Base-by-base conservation (phyloP, 2,888 invertebrate species). In the Agonopterix heracliana region DNA sequence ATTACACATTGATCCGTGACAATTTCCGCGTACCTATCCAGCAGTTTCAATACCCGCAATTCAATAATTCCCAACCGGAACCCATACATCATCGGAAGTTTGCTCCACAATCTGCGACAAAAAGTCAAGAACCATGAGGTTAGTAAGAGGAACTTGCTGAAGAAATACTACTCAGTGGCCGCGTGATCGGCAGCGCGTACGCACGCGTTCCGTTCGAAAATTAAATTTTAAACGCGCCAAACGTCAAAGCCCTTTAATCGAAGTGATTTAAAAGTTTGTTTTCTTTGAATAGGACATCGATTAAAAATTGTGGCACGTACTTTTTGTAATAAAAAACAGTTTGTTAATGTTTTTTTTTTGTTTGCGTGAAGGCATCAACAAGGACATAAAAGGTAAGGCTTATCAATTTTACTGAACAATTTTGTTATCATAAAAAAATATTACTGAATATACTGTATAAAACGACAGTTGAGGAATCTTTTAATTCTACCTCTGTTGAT, bases 41-140 rank as follows among this genome's bases (percentile, higher is more conserved):
- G 46, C 47, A 45, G 26, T 26, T 26, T 26, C 26, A 26, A 26
- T 26, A 26, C 26, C 26, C 26, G 26, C 26, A 26, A 26, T 3
- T 63, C 57, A 12, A 68, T 63, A 63, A 66, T 67, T 66, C 56
- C 68, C 67, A 78, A 73, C 76, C 84, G 81, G 81, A 80, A 77
- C 71, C 56, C 54, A 71, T 69, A 66, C 65, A 78, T 78, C 78
- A 78, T 84, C 85, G 84, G 84, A 86, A 82, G 81, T 76, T 69
- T 59, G 57, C 55, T 60, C 60, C 51, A 63, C 54, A 68, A 56
- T 53, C 71, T 68, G 69, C 72, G 74, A 74, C 74, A 73, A 51
- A 44, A 44, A 9, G 41, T 11, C 12, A 66, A 64, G 55, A 54
- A 63, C 58, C 54, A 59, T 64, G 68, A 70, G 66, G 71, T 71